Evolutionary conservation across 2,888 invertebrate genomes (phyloP).

Genomic region (Melipona bicolor): DNA sequence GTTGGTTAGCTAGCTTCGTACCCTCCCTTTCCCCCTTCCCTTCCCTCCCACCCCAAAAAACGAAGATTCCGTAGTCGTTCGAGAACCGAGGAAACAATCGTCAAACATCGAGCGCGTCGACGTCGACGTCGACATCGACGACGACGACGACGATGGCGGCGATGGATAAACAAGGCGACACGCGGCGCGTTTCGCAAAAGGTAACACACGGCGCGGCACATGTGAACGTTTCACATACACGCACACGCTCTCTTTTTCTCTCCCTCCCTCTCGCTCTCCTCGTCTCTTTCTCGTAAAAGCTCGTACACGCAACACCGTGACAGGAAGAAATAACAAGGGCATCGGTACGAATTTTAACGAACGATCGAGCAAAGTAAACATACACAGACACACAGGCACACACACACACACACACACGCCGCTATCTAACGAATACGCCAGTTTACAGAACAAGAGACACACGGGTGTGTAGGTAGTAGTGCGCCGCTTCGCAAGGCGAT

Average conservation of each 20-base stretch:
- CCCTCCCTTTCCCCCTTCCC: not conserved
- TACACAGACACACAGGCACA: not conserved
- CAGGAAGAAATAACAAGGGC: conserved; percentile 29
- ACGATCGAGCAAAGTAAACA: conserved; percentile 36
- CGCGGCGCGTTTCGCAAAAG: conserved; percentile 9
- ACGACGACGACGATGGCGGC: conserved; percentile 2
- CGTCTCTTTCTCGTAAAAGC: conserved; percentile 1
- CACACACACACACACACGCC: not conserved
- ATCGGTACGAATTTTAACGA: conserved; percentile 27
- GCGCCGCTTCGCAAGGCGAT: not conserved
- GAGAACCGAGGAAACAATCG: conserved; percentile 16
- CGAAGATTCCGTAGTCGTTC: conserved; percentile 15
- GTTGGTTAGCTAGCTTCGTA: conserved; percentile 57
- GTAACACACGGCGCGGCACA: not conserved
- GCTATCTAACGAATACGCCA: conserved; percentile 1
- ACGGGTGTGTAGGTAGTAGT: not conserved
- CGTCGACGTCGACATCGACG: conserved; percentile 21
- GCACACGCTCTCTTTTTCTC: not conserved
- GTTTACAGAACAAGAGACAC: not conserved
- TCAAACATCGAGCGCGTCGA: conserved; percentile 19
- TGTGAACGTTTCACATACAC: not conserved
- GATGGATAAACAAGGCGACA: conserved; percentile 27
- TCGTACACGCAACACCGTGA: conserved; percentile 7
- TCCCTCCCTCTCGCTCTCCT: not conserved
- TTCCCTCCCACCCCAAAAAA: not conserved